These are phyloP conservation scores for Alcis repandata DNA, from an alignment of 2,888 invertebrate species.

Conservation along the genomic window DNA sequence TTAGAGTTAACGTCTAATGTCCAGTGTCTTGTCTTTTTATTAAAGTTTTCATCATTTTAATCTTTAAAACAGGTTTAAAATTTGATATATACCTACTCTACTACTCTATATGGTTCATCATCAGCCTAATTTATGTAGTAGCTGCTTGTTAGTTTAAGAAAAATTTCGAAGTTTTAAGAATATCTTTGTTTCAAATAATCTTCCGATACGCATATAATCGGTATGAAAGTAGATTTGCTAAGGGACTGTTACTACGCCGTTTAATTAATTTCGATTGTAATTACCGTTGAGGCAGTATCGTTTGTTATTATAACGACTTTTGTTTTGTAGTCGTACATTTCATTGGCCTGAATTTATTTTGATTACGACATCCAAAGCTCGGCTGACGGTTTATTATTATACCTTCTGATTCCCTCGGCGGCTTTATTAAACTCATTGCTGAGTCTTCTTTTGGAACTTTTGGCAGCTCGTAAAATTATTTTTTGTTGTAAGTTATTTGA, in stretches of 20 bases:
- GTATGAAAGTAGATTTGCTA: neutral
- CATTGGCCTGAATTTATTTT: slow-evolving; percentile 69
- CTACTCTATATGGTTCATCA: too few relatives aligned
- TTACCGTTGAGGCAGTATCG: slow-evolving; percentile 45
- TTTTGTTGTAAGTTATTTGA: slow-evolving; percentile 31
- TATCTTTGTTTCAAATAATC: too few relatives aligned
- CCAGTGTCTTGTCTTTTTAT: too few relatives aligned
- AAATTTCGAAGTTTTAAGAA: too few relatives aligned
- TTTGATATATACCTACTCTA: too few relatives aligned
- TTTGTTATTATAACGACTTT: slow-evolving; percentile 58
- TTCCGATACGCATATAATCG: too few relatives aligned
- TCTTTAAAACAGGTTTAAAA: too few relatives aligned
- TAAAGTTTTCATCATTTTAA: too few relatives aligned
- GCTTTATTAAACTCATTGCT: slow-evolving; percentile 53
- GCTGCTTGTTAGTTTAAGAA: too few relatives aligned
- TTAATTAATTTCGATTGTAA: slow-evolving; percentile 29
- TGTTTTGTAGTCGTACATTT: slow-evolving; percentile 58
- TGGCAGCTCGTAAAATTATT: slow-evolving; percentile 23
- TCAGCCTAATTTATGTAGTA: too few relatives aligned
- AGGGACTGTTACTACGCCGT: slow-evolving; percentile 19
- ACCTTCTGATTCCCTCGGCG: slow-evolving; percentile 51
- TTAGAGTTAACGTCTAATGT: too few relatives aligned
- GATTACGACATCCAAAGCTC: slow-evolving; percentile 62
- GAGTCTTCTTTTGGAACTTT: slow-evolving; percentile 39
- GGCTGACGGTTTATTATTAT: slow-evolving; percentile 56